Evolutionary conservation across 2,797 vertebrate species (phyloP).

Genomic region (Pangasius mekongensis): DNA sequence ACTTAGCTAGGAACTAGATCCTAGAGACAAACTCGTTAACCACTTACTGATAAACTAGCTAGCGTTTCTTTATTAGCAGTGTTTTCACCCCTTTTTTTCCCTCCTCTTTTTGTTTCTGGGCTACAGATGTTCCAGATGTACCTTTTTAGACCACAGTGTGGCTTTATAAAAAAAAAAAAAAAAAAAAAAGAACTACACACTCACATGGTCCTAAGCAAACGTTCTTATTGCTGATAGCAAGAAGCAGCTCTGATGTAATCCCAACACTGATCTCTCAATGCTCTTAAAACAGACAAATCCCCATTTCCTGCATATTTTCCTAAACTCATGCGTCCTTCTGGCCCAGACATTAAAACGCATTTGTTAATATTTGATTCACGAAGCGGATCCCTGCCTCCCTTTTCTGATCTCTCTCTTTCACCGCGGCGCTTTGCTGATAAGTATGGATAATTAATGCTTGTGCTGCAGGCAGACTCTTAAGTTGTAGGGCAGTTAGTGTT

Average conservation of each 20-base stretch:
- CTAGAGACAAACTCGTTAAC: not conserved
- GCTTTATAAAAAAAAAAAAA: not conserved
- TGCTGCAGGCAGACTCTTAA: conserved; percentile 51
- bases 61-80: not conserved
- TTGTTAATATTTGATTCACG: conserved; percentile 48
- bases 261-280: not conserved
- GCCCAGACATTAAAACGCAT: not conserved
- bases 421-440: conserved; percentile 8
- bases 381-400: not conserved
- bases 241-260: not conserved
- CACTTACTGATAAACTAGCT: not conserved
- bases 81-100: not conserved
- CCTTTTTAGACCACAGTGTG: not conserved
- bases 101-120: not conserved
- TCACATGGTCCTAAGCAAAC: not conserved
- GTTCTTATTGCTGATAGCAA: not conserved
- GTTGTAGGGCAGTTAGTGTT: conserved; percentile 56
- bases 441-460: conserved; percentile 54
- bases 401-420: conserved; percentile 20
- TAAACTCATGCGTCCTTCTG: not conserved
- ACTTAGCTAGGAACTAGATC: not conserved
- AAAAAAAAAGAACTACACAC: not conserved
- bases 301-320: not conserved
- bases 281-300: not conserved
- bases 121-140: not conserved